These are phyloP conservation scores for Penaeus monodon DNA, from an alignment of 2,888 invertebrate genomes.

Conservation along the genomic window DNA sequence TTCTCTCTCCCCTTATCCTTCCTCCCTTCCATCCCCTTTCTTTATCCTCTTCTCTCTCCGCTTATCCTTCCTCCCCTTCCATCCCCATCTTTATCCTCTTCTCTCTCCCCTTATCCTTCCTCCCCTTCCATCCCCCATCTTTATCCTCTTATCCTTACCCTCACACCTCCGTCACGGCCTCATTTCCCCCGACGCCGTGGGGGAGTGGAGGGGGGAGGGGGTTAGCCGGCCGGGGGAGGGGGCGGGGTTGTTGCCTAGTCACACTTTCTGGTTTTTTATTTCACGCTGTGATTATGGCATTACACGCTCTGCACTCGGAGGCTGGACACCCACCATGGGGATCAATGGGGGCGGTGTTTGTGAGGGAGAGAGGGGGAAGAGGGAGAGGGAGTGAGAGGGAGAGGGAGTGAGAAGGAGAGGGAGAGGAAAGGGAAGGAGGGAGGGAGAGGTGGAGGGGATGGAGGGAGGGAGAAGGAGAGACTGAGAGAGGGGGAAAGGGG, in stretches of 20 bases:
- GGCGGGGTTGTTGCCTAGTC: too few species aligned
- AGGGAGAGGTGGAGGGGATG: too few species aligned
- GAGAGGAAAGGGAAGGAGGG: not conserved
- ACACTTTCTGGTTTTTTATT: too few species aligned
- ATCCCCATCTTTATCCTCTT: too few species aligned
- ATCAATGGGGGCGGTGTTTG: not conserved
- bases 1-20: not conserved
- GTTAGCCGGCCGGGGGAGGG: too few species aligned
- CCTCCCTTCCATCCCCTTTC: too few species aligned
- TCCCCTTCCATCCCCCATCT: not conserved
- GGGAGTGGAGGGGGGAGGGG: too few species aligned
- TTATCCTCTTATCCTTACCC: not conserved
- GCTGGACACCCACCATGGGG: too few species aligned
- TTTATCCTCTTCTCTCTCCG: not conserved
- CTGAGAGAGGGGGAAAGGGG: not conserved
- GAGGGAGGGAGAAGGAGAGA: too few species aligned
- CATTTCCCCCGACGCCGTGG: not conserved
- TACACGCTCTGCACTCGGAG: too few species aligned
- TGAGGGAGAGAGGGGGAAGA: not conserved
- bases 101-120: too few species aligned
- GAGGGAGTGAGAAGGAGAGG: not conserved
- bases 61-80: not conserved
- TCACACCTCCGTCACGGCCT: not conserved
- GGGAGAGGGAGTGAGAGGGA: not conserved
- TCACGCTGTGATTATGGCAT: too few species aligned